These are phyloP conservation scores for Genyomyrus donnyi DNA, from an alignment of 2,113 vertebrate species.

Conservation along the genomic window DNA sequence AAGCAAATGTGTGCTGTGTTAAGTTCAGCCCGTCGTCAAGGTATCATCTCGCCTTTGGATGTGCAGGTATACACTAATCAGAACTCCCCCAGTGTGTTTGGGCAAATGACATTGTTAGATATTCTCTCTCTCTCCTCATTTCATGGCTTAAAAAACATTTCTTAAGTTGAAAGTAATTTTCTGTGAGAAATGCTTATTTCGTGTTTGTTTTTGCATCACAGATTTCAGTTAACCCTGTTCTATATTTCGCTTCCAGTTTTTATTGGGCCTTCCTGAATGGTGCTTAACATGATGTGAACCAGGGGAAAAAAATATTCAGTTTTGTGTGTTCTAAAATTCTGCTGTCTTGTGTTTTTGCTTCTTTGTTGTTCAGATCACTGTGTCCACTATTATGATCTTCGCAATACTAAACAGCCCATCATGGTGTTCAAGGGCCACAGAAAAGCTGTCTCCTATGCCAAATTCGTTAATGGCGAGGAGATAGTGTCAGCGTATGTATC, in stretches of 20 bases:
- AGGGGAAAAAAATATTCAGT: background rate
- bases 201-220: background rate
- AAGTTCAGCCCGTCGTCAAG: slow-evolving; percentile 96
- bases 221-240: background rate
- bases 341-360: background rate
- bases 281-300: background rate
- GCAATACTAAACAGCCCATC: slow-evolving; percentile 98
- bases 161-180: background rate
- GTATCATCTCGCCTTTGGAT: slow-evolving; percentile 96
- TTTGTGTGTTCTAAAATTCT: background rate
- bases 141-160: background rate
- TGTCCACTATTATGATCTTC: slow-evolving; percentile 97
- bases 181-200: background rate
- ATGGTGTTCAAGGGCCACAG: slow-evolving; percentile 99
- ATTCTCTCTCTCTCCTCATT: background rate
- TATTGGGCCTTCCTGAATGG: background rate
- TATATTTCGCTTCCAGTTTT: background rate
- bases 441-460: slow-evolving; percentile 95
- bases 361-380: slow-evolving; percentile 78
- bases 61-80: slow-evolving; percentile 76
- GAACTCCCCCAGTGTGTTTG: background rate
- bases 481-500: slow-evolving; percentile 95
- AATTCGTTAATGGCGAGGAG: slow-evolving; percentile 96
- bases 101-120: background rate
- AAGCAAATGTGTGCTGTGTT: slow-evolving; percentile 96